Base-by-base conservation (phyloP, 2,888 invertebrate species). In the Euplexia lucipara region DNA sequence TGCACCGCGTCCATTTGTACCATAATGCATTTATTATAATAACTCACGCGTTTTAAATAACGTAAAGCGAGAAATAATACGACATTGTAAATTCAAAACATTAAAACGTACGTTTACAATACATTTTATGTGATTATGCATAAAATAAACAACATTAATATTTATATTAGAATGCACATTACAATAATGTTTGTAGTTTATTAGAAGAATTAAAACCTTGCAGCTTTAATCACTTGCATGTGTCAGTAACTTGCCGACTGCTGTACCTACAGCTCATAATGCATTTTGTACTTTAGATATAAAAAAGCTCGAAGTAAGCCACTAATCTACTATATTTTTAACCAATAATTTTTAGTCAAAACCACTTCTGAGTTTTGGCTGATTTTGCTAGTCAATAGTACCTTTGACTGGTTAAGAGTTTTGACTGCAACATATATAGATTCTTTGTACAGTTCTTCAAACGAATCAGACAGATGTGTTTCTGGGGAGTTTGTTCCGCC, bases 91-190 rank as follows among this genome's bases (percentile, higher is more conserved):
- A 64, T 70, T 32, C 20, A n/a, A 35, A 37, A 52, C 64, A 59
- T 72, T 73, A 65, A 42, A 47, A 47, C 7, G 20, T 26, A 8
- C n/a, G 8, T 26, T 58, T 52, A 44, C 58, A 35, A 39, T 44
- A 20, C 14, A 22, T 39, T 62, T 63, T 54, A 73, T 51, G 45
- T 56, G 59, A 49, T 47, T 70, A 65, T 65, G 59, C 48, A 56
- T n/a, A 51, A 34, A 6, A 45, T 12, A 35, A n/a, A 42, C 42
- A 42, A 53, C 41, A 16, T 39, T 68, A 51, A 45, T 57, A 49
- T 34, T 22, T n/a, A 37, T 14, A n/a, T 8, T 54, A 61, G 30
- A 42, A 52, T 34, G 20, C 4, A 49, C 18, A 30, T 62, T 47
- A 56, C 12, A 49, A 5, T 16, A 44, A 16, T 30, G 30, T 49